Conservation (phyloP, 2,113 vertebrate species). For the Regulus satrapa region DNA sequence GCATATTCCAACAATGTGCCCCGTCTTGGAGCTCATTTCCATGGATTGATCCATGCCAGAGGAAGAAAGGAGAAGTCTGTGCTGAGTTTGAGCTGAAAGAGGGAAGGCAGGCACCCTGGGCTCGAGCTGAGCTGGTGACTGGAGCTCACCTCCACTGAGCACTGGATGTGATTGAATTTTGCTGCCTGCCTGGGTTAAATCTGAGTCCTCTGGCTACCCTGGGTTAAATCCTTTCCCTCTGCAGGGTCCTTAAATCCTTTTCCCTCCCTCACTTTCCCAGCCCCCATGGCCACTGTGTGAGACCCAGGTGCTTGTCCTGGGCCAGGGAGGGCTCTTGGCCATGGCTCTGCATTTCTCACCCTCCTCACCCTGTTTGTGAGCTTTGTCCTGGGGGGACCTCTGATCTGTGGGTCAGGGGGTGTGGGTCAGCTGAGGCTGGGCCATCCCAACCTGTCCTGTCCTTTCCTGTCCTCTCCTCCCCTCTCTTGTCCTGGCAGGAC, state of each 20-base stretch:
- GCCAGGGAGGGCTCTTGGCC: not conserved
- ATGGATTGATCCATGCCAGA: not conserved
- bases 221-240: not conserved
- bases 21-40: not conserved
- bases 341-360: fast-evolving
- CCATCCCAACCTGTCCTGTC: not conserved
- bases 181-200: not conserved
- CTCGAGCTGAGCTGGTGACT: not conserved
- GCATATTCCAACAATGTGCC: not conserved
- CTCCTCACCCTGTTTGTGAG: not conserved
- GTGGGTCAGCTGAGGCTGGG: not conserved
- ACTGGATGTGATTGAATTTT: not conserved
- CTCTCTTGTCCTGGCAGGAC: no score
- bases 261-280: fast-evolving
- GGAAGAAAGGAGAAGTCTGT: not conserved
- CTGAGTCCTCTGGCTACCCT: not conserved
- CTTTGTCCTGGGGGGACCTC: fast-evolving
- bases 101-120: not conserved
- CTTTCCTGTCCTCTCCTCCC: not conserved
- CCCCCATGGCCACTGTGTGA: fast-evolving
- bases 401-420: not conserved
- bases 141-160: not conserved
- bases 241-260: no score
- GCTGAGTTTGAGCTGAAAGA: not conserved
- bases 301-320: not conserved